These are phyloP conservation scores for Crossaster papposus DNA, from an alignment of 53 echinoderm and acorn worm genomes.

Conservation along the genomic window DNA sequence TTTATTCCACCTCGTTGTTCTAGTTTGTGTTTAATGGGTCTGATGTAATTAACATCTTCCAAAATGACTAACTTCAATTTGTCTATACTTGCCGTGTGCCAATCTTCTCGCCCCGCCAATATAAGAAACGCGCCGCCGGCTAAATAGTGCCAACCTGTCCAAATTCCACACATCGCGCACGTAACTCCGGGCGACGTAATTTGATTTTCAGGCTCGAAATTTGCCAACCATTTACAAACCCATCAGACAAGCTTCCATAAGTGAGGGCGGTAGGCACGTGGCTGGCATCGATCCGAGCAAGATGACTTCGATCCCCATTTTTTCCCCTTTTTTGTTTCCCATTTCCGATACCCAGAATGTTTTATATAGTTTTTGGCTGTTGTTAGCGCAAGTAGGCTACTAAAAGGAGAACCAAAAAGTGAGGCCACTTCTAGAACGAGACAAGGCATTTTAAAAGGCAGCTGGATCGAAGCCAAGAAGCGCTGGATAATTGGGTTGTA, in stretches of 20 bases:
- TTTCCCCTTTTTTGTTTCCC: background rate
- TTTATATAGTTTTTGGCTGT: too few species aligned
- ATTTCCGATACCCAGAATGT: constrained; percentile 6
- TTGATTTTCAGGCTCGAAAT: constrained; percentile 46
- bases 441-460: constrained; percentile 29
- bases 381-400: background rate
- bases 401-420: constrained; percentile 1
- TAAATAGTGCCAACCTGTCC: constrained; percentile 14
- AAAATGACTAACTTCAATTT: background rate
- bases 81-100: background rate
- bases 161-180: constrained; percentile 49
- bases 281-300: background rate
- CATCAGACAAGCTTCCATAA: constrained; percentile 36
- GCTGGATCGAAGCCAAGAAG: constrained; percentile 21
- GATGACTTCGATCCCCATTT: constrained; percentile 22
- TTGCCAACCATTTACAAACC: constrained; percentile 60
- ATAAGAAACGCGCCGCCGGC: constrained; percentile 25
- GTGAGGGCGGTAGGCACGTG: constrained; percentile 31
- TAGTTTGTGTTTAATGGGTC: background rate
- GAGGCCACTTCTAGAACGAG: constrained; percentile 21
- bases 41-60: background rate
- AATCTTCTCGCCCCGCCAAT: background rate
- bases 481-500: constrained; percentile 43
- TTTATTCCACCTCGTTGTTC: too few species aligned
- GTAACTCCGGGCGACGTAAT: constrained; percentile 51